Base-by-base conservation (phyloP, 2,113 vertebrate species). In the Spheniscus mendiculus region DNA sequence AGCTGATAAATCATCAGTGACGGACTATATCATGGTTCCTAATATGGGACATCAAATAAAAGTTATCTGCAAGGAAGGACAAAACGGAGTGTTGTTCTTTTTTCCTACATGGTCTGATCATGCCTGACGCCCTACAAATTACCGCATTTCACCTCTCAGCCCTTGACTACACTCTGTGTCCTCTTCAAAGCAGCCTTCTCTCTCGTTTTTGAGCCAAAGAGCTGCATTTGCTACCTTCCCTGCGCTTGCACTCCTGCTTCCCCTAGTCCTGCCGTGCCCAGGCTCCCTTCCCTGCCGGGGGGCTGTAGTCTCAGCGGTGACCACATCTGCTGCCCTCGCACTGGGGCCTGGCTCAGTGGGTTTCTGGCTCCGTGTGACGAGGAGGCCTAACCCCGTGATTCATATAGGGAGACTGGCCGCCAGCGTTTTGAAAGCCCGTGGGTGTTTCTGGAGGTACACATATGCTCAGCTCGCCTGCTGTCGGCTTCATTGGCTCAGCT, bases 241-340 rank as follows among this genome's bases (percentile, higher is more conserved):
- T 14, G 26, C 2, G 2, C 78, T 69, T 18, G 22, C 7, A 1
- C 18, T 45, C 27, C 53, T n/a, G 8, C 27, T 52, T 83, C 36
- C 30, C 49, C n/a, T 47, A 4, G 0, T 22, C 50, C 55, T 52
- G 61, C 69, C 0, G 0, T 50, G 78, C 26, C 58, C 44, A 2
- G 42, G 25, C 27, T 62, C 21, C 18, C 1, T 2, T 55, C 44
- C 27, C 16, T 0, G 4, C 16, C 0, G 0, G 6, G 36, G 25
- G 44, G 5, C 77, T 40, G 30, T 12, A 8, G 58, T 66, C n/a
- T 71, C 85, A 23, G 77, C 2, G 9, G 70, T 22, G 74, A n/a
- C 53, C 45, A 15, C 69, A 16, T 38, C 87, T 70, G 87, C 49
- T 90, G 71, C 71, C 59, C 62, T 73, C 2, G 1, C 34, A 19